Base-by-base conservation (phyloP, 2,113 vertebrate species). In the Thunnus thynnus region DNA sequence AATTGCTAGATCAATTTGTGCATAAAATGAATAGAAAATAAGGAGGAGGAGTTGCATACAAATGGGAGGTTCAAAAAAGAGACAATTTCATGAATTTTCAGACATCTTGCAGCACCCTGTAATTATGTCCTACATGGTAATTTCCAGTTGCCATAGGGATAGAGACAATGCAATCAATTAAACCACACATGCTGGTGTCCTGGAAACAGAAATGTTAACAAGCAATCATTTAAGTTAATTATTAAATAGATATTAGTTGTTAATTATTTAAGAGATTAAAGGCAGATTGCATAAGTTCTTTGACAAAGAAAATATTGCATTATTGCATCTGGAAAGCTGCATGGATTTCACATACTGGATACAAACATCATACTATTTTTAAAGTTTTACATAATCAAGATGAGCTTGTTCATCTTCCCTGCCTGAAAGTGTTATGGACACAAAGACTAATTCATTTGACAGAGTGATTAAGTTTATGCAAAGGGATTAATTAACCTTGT, bases 61-160 rank as follows among this genome's bases (percentile, higher is more conserved):
- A 51, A 55, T 50, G 36, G 78, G 16, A 30, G n/a, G 44, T 63
- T 57, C 0, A 54, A 57, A 62, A 55, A 66, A 30, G 6, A 72
- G 5, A 13, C 16, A 41, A 17, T 76, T 64, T 69, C 22, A 48
- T 67, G 27, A 65, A 54, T 77, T 83, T 83, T 81, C 56, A 66
- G 56, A 74, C 68, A 68, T 66, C 11, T 44, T 70, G 18, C 65
- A 51, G 62, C 66, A 87, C 3, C 68, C 71, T 74, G 36, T 89
- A 65, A 91, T 89, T 87, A 81, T 55, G 32, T 72, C 73, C 69
- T 80, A 63, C n/a, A 13, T 75, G 22, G 76, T 76, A 66, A 90
- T 89, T 81, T 87, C 20, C 50, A 68, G 91, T 93, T 93, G 88
- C 81, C 76, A 92, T 91, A 69, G 93, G 30, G 66, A 94, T 74